phyloP scores from a whole-genome alignment of 2,113 vertebrate genomes.

The Propithecus coquereli region DNA sequence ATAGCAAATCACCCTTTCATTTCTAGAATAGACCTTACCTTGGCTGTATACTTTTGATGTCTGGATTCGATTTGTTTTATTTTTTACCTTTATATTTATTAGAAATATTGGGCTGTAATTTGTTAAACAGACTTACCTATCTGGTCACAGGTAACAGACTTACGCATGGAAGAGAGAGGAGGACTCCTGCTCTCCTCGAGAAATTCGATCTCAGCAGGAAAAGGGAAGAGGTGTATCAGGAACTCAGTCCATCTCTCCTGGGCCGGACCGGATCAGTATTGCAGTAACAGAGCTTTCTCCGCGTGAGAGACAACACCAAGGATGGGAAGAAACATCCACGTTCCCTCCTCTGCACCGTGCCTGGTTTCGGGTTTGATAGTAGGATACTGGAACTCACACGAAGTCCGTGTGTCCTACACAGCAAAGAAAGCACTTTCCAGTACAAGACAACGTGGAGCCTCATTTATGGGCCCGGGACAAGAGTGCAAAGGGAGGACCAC shows the following conservation, averaged over 20 bases:
- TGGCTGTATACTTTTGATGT: not conserved
- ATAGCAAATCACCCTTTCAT: not conserved
- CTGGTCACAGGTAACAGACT: not conserved
- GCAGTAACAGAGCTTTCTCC: not conserved
- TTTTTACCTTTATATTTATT: not conserved
- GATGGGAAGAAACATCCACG: not conserved
- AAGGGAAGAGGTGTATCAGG: not conserved
- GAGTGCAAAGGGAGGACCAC: not conserved
- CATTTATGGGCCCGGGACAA: not conserved
- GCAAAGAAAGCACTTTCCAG: not conserved
- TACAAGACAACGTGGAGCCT: not conserved
- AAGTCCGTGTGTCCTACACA: not conserved
- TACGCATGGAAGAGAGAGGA: not conserved
- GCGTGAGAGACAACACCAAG: not conserved
- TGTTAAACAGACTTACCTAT: not conserved
- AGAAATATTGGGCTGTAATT: not conserved
- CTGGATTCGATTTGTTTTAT: not conserved
- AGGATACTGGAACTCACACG: not conserved
- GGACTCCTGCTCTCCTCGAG: not conserved
- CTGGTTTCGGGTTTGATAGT: not conserved
- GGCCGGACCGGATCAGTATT: too few relatives aligned
- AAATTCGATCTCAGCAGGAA: not conserved
- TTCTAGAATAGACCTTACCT: not conserved
- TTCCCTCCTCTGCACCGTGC: too few relatives aligned
- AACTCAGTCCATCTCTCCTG: not conserved